Base-by-base conservation (phyloP, 2,888 invertebrate species). In the Pterostichus madidus region DNA sequence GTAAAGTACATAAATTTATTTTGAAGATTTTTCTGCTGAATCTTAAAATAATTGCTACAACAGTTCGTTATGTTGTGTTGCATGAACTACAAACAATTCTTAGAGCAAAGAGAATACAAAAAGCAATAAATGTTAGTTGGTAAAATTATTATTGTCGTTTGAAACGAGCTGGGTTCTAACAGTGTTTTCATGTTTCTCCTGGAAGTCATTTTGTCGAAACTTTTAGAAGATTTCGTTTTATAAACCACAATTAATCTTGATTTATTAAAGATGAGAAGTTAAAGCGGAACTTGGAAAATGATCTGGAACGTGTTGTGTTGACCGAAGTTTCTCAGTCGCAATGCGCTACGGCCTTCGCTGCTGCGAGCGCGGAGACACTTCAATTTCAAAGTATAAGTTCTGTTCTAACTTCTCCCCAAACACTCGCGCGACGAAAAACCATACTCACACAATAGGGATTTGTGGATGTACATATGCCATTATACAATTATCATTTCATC, bases 231-330 rank as follows among this genome's bases (percentile, higher is more conserved):
- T 80, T 80, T 80, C 81, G 75, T 81, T 81, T 81, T 81, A 81
- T 81, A 81, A 81, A 81, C 81, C 81, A 81, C 81, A 81, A 81
- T 81, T 81, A 81, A 81, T 81, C 81, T 81, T 81, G 81, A 81
- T 81, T 81, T 81, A 81, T 81, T 81, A 81, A 81, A 75, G 81
- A 81, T 81, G 81, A 52, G 75, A 81, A 75, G 81, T 75, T 81
- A 81, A 73, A 59, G 56, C 80, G 73, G 80, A 80, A 81, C 59
- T 81, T 81, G 81, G 81, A 81, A 81, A 75, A 81, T 81, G 81
- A 81, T 81, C 81, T 75, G 75, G 75, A 81, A 81, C 81, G 80
- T 80, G 80, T 73, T 80, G 80, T 80, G 44, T 79, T 79, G 79
- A 79, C 61, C 79, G 35, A 79, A 79, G 46, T 79, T 79, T 71